A percentile compares a stretch with the other conserved stretches of the same genome.
Evolutionary conservation across 2,113 vertebrate species (phyloP).

Genomic region (Siphamia tubifer): DNA sequence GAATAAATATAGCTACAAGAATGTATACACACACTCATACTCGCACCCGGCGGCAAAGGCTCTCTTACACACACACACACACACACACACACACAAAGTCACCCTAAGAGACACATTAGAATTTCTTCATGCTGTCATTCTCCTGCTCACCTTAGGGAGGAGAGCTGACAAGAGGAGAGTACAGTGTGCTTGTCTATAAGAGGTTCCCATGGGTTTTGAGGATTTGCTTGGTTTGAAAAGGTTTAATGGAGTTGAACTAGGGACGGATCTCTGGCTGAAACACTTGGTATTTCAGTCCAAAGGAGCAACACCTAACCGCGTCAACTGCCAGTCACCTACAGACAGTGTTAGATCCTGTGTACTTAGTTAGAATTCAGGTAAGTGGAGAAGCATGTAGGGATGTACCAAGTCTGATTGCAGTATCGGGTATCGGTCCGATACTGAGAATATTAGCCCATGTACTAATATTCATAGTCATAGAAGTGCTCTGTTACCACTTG

Average conservation of each 20-base stretch:
- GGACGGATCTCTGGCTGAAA: constrained; percentile 35
- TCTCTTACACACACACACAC: background rate
- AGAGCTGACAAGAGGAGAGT: constrained; percentile 20
- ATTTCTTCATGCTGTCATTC: constrained; percentile 18
- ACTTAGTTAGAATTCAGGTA: no score
- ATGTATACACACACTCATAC: background rate
- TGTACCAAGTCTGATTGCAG: no score
- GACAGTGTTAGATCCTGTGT: no score
- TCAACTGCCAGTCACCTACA: background rate
- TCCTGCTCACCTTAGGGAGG: constrained; percentile 34
- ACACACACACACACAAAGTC: background rate
- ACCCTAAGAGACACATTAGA: constrained; percentile 8
- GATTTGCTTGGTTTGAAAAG: constrained; percentile 40
- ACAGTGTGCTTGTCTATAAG: constrained; percentile 23
- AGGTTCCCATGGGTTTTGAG: constrained; percentile 37
- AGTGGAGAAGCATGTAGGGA: no score
- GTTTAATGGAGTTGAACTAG: constrained; percentile 67
- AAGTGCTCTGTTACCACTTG: no score
- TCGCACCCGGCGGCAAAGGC: constrained; percentile 1
- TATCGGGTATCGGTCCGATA: no score
- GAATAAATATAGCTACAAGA: constrained; percentile 31
- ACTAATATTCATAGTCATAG: no score
- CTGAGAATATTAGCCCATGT: no score
- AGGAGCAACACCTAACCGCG: background rate
- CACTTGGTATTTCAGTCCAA: constrained; percentile 13